These are phyloP conservation scores for Anguilla pacifica DNA, from an alignment of 2,797 vertebrate genomes.

Conservation along the genomic window DNA sequence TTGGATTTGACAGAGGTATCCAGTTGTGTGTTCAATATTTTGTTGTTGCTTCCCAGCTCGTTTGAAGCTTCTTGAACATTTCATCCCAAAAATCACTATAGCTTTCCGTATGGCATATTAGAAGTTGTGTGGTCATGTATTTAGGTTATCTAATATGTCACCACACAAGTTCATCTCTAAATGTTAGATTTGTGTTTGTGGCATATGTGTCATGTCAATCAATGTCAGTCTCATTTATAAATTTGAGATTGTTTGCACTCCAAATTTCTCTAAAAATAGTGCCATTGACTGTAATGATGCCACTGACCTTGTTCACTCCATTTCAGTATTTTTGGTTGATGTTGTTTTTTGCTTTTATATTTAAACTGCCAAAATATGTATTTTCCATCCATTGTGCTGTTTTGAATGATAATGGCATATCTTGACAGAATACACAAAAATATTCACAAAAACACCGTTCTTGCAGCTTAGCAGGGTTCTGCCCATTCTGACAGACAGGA, in stretches of 20 bases:
- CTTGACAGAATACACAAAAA: background rate
- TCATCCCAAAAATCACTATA: background rate
- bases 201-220: background rate
- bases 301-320: background rate
- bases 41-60: background rate
- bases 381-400: background rate
- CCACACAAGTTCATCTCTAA: background rate
- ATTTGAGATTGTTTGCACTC: background rate
- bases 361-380: background rate
- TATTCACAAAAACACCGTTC: background rate
- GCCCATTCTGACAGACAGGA: background rate
- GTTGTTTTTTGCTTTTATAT: background rate
- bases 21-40: background rate
- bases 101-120: background rate
- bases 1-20: background rate
- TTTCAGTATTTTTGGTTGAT: background rate
- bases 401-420: background rate
- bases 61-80: background rate
- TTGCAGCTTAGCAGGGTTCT: background rate
- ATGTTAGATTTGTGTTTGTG: background rate
- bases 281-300: background rate
- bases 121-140: background rate
- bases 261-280: background rate
- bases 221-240: conserved; percentile 4
- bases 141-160: background rate